phyloP scores from a whole-genome alignment of 2,888 invertebrate genomes.

The Cosmorhoe ocellata region DNA sequence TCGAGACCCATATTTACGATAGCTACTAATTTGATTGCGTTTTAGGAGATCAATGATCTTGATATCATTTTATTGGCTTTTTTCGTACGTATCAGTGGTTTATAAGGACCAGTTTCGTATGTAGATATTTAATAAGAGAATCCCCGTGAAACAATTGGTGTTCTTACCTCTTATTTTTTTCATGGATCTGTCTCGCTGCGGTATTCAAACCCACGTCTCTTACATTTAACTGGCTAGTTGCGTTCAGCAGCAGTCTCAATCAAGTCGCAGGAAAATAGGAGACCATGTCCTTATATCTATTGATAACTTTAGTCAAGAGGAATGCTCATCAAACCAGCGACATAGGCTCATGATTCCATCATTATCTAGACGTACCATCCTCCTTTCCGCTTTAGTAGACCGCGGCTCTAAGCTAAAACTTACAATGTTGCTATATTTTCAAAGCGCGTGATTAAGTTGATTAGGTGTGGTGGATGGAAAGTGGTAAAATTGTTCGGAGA shows the following conservation, averaged over 20 bases:
- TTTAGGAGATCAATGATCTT: conserved; percentile 1
- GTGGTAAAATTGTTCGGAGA: background rate
- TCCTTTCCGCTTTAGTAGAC: background rate
- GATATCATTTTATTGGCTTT: background rate
- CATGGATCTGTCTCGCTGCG: too few species aligned
- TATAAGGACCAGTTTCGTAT: too few species aligned
- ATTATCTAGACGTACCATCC: background rate
- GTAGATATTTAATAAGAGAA: too few species aligned
- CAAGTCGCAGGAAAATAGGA: too few species aligned
- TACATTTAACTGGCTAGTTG: too few species aligned
- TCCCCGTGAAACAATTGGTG: too few species aligned
- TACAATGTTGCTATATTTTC: background rate
- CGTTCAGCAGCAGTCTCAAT: too few species aligned
- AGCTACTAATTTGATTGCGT: conserved; percentile 26
- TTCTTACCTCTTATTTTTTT: too few species aligned
- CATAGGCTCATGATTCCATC: conserved; percentile 3
- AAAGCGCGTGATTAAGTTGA: background rate
- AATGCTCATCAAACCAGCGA: background rate
- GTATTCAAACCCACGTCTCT: too few species aligned
- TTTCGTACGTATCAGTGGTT: background rate
- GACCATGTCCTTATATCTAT: too few species aligned
- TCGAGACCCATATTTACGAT: conserved; percentile 32
- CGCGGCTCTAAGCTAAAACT: background rate
- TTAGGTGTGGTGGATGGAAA: background rate
- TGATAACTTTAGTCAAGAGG: background rate